Conservation (phyloP, 2,888 invertebrate species). For the Schizotus pectinicornis region DNA sequence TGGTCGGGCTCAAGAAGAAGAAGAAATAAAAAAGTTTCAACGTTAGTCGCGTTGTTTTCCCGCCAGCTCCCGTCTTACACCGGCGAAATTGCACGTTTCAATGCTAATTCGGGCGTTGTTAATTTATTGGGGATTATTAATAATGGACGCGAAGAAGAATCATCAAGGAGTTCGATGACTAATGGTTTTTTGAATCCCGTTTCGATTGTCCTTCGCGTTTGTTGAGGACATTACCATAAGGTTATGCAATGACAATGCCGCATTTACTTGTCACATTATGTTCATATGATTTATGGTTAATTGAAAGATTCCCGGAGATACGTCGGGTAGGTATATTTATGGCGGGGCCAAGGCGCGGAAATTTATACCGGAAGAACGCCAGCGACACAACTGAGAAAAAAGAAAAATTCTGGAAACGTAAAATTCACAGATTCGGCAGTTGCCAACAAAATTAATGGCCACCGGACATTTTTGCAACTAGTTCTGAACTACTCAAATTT, state of each 20-base stretch:
- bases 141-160: background rate
- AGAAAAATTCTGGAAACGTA: too few species aligned
- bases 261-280: conserved; percentile 30
- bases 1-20: background rate
- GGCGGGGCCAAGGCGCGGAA: conserved; percentile 16
- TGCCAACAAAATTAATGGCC: too few species aligned
- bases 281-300: conserved; percentile 26
- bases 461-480: too few species aligned
- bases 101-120: too few species aligned
- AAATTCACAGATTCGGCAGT: too few species aligned
- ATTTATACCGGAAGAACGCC: conserved; percentile 2
- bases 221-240: conserved; percentile 1
- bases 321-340: conserved; percentile 24
- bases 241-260: conserved; percentile 19
- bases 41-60: too few species aligned
- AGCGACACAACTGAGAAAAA: too few species aligned
- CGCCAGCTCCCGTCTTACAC: too few species aligned
- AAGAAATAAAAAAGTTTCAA: background rate
- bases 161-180: background rate
- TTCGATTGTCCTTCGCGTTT: conserved; percentile 1
- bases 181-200: conserved; percentile 3
- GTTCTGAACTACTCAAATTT: too few species aligned
- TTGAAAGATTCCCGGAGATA: conserved; percentile 26
- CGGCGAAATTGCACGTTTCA: too few species aligned
- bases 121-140: background rate